Evolutionary conservation across 2,888 invertebrate genomes (phyloP).

Genomic region (Balanococcus diminutus): DNA sequence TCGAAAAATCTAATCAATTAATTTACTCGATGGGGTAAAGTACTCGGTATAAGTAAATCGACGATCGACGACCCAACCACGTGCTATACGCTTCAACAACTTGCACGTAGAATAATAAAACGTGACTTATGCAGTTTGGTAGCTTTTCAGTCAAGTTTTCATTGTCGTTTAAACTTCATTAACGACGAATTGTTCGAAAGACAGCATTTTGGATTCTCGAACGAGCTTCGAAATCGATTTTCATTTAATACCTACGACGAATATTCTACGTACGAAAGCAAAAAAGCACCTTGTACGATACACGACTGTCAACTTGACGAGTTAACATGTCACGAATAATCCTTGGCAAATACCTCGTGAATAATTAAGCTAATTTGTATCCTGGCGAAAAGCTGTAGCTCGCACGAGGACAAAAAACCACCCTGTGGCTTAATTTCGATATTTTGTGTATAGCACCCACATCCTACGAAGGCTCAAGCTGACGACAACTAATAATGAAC

Average conservation of each 20-base stretch:
- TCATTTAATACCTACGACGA: neutral
- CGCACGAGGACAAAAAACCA: neutral
- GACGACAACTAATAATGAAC: neutral
- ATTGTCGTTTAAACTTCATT: constrained; percentile 5
- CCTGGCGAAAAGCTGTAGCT: neutral
- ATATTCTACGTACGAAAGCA: neutral
- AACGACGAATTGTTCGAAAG: neutral
- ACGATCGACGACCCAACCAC: neutral
- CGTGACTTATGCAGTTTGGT: constrained; percentile 31
- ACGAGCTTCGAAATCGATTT: neutral
- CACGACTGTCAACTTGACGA: neutral
- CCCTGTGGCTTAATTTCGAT: neutral
- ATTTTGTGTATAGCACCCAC: neutral
- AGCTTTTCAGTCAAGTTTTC: neutral
- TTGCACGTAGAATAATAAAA: constrained; percentile 29
- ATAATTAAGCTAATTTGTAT: neutral
- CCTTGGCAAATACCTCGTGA: neutral
- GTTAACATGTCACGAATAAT: neutral
- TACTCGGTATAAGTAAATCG: neutral
- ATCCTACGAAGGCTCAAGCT: too few relatives aligned
- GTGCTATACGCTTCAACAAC: constrained; percentile 13
- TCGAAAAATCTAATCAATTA: neutral
- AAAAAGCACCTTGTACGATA: neutral
- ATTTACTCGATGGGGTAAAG: neutral
- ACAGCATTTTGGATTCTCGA: neutral